phyloP scores from a whole-genome alignment of 2,113 vertebrate species.

The Ceratotherium simum region DNA sequence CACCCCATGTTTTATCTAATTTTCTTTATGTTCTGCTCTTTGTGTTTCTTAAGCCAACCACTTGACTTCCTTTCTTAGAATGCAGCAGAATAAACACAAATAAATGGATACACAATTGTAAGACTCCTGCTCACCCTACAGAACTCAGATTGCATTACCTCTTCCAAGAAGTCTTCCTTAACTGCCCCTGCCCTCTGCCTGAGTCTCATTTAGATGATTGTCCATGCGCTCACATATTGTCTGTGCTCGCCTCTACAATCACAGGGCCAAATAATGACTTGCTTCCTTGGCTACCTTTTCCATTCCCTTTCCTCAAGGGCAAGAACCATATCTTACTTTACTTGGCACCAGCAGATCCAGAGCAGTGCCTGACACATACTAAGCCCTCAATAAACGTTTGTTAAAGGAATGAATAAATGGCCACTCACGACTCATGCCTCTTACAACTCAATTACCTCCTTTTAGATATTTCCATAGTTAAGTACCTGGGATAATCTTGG shows the following conservation, averaged over 20 bases:
- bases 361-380: not conserved
- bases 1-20: not conserved
- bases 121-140: not conserved
- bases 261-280: not conserved
- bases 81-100: not conserved
- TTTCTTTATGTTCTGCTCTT: constrained; percentile 36
- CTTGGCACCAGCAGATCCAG: not conserved
- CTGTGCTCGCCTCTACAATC: not conserved
- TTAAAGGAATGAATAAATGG: not conserved
- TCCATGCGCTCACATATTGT: not conserved
- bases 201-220: not conserved
- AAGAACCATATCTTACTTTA: not conserved
- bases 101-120: not conserved
- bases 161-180: not conserved
- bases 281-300: not conserved
- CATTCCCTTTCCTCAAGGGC: not conserved
- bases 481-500: not conserved
- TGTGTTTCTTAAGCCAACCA: not conserved
- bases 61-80: constrained; percentile 12
- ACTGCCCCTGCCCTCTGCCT: not conserved
- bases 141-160: not conserved
- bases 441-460: not conserved
- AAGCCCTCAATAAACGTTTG: not conserved
- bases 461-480: not conserved
- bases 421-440: not conserved